Evolutionary conservation across 2,113 vertebrate species (phyloP).

Genomic region (Coptodon rendalli): DNA sequence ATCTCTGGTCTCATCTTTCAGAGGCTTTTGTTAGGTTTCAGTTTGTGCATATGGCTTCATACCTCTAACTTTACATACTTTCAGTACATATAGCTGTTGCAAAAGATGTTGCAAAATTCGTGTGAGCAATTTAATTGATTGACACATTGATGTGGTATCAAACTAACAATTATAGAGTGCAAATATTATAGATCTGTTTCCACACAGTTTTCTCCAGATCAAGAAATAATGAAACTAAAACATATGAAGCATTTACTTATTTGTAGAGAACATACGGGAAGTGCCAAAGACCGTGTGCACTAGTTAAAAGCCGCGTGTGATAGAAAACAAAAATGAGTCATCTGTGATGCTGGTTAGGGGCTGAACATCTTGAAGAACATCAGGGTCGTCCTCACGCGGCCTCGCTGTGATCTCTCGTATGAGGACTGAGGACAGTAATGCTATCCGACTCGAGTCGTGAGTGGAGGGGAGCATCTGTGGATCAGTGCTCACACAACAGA

Average conservation of each 20-base stretch:
- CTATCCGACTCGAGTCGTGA: conserved; percentile 53
- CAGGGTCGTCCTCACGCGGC: conserved; percentile 21
- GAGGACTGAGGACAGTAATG: conserved; percentile 38
- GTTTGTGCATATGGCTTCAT: not conserved
- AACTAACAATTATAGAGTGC: not conserved
- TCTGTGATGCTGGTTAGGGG: conserved; percentile 1
- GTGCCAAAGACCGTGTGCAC: not conserved
- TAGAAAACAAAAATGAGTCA: conserved; percentile 42
- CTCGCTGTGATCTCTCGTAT: conserved; percentile 6
- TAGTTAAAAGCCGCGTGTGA: not conserved
- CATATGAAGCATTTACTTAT: not conserved
- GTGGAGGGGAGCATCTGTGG: conserved; percentile 58
- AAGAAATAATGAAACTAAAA: not conserved
- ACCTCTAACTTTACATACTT: not conserved
- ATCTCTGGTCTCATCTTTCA: not conserved
- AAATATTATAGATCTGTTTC: not conserved
- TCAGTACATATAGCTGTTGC: not conserved
- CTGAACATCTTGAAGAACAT: conserved; percentile 35
- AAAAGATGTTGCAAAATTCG: not conserved
- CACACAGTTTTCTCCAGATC: not conserved
- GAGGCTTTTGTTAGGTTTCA: not conserved
- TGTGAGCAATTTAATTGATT: not conserved
- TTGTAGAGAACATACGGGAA: not conserved
- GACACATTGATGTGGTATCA: not conserved
- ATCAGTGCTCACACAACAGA: conserved; percentile 42